These are phyloP conservation scores for Charina bottae DNA, from an alignment of 2,113 vertebrate genomes.

Conservation along the genomic window DNA sequence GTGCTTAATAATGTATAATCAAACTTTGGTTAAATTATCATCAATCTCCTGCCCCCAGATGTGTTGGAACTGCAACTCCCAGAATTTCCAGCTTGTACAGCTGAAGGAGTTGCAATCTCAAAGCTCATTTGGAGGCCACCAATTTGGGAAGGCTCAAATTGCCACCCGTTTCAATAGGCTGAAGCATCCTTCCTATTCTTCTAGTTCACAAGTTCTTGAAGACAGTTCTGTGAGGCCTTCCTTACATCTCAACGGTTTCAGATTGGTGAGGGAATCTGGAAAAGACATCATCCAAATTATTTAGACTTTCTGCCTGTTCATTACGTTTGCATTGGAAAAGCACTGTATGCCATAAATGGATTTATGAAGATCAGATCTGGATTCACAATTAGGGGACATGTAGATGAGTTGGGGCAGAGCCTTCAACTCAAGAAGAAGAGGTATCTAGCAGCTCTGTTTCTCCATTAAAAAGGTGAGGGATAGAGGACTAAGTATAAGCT, in stretches of 20 bases:
- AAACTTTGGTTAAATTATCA: not conserved
- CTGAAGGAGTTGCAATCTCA: not conserved
- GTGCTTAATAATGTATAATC: not conserved
- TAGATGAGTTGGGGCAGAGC: not conserved
- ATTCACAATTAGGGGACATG: not conserved
- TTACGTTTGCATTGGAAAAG: not conserved
- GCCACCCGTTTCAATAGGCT: not conserved
- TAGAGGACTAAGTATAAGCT: not conserved
- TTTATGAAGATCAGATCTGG: not conserved
- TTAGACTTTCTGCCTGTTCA: not conserved
- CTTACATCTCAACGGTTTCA: not conserved
- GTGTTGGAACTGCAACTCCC: not conserved
- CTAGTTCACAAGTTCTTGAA: not conserved
- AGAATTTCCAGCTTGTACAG: not conserved
- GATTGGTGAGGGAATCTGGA: not conserved
- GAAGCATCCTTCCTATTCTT: not conserved
- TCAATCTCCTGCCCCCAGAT: not conserved
- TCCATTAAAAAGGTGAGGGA: not conserved
- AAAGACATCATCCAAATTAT: not conserved
- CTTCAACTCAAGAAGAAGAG: not conserved
- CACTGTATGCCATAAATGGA: not conserved
- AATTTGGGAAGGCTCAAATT: not conserved
- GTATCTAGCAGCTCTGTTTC: not conserved
- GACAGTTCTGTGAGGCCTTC: not conserved
- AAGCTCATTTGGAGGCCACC: not conserved